Base-by-base conservation (phyloP, 2,888 invertebrate genomes). In the Andrena hattorfiana region DNA sequence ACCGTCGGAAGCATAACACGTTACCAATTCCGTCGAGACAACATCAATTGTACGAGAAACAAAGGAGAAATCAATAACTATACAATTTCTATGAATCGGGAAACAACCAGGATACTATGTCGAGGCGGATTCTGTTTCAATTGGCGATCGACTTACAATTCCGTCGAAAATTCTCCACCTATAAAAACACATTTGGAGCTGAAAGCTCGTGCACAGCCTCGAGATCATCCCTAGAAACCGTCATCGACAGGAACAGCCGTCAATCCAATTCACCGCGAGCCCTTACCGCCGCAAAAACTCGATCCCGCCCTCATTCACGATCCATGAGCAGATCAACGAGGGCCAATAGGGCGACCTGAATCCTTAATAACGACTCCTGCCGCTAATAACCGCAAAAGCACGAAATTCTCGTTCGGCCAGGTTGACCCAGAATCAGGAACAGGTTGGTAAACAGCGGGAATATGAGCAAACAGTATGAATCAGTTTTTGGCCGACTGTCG, bases 361-460 rank as follows among this genome's bases (percentile, higher is more conserved):
- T 84, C 66, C 64, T 79, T 84, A 83, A 84, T 84, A 79, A 75
- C 70, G 69, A 83, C 32, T 70, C 56, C 66, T 30, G 63, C 79
- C 72, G 42, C 75, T 84, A 84, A 84, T 83, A 79, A 83, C 84
- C 84, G 64, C 84, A 70, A 76, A 84, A 84, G 79, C 79, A 80
- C 72, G 85, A 81, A 85, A 77, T 78, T 78, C 85, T 51, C 75
- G 77, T 77, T 63, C 59, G 66, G 42, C 72, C 72, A 71, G 83
- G 68, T 77, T 81, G 84, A 76, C 81, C 81, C 73, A 81, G 79
- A 88, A 85, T 82, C 78, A 60, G 68, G 42, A 77, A 68, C 68
- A 64, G 81, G 75, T 87, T 81, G 72, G 76, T 73, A 88, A 87
- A 86, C 85, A 86, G 60, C 32, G 26, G 56, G 71, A 70, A 85